phyloP scores from a whole-genome alignment of 2,113 vertebrate genomes.

The Nettapus auritus region DNA sequence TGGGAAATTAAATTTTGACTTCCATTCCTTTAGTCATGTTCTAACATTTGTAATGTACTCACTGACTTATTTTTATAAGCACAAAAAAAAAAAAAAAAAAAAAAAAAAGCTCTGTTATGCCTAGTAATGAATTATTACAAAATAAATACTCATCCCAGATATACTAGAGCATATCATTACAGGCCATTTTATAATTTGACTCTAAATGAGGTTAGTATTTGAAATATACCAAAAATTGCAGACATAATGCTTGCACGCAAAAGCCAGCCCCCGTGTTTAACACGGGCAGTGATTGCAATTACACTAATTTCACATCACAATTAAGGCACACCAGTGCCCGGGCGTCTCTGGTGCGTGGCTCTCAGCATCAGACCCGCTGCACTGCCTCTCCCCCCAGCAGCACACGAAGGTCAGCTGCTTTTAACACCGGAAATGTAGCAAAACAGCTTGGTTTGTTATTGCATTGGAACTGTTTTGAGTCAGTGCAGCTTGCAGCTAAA shows the following conservation, averaged over 20 bases:
- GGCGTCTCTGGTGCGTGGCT: rapidly evolving
- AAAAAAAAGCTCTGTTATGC: background rate
- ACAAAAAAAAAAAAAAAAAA: background rate
- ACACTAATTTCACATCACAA: background rate
- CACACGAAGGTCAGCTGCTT: constrained; percentile 42
- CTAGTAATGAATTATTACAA: constrained; percentile 10
- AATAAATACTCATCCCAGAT: background rate
- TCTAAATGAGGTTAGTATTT: background rate
- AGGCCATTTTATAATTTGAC: constrained; percentile 21
- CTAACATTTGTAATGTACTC: background rate
- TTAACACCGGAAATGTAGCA: constrained; percentile 21
- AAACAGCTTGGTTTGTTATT: constrained; percentile 43
- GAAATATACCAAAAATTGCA: background rate
- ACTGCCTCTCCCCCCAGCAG: background rate
- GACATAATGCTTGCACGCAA: rapidly evolving
- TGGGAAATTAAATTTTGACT: background rate
- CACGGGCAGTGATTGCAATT: background rate
- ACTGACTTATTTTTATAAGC: background rate
- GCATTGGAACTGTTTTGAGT: constrained; percentile 13
- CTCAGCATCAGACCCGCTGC: rapidly evolving
- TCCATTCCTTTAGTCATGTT: background rate
- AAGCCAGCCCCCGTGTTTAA: background rate
- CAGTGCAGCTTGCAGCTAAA: constrained; percentile 6
- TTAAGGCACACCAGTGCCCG: background rate
- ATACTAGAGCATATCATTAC: background rate